Evolutionary conservation across 2,888 invertebrate genomes (phyloP), one percentile per base, ranked within the genome.

Genomic region (Drosophila merina): DNA sequence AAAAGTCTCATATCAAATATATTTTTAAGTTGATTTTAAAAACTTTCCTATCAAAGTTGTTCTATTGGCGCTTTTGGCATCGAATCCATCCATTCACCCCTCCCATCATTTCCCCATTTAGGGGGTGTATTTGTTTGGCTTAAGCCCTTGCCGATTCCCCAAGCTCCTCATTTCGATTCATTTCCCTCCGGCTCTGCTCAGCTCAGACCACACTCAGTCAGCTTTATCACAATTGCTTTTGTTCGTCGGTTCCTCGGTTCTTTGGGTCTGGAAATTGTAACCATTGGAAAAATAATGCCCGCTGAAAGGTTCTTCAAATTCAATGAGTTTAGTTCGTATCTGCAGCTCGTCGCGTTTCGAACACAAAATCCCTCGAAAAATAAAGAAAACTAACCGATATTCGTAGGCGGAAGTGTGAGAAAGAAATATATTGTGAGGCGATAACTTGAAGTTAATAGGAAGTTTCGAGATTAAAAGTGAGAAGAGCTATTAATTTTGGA

Each of bases 51-150:
- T 12, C 36, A 36, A 6, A 5, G n/a, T n/a, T 36, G 0, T 36
- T 36, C 40, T 14, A n/a, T 5, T 6, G 56, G 20, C 12, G 33
- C 9, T 36, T 36, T 9, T 49, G 10, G 5, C 25, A 9, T 50
- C 49, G 30, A 36, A 26, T 26, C 20, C 20, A 20, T 20, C 7
- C 10, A 49, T 45, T 26, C 28, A 30, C 40, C 36, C 20, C 40
- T 38, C 38, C 26, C 12, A 57, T 47, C 42, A 40, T 47, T 52
- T 66, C 52, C 45, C 50, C 45, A 50, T 71, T 60, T 63, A 68
- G 58, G 82, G 84, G 83, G 85, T 80, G 85, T 86, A 83, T 82
- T 75, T 66, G 59, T 71, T 66, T 72, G 68, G 73, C 57, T 68
- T 71, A 54, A 26, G 47, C 25, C 52, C 14, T 51, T 42, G 8